Evolutionary conservation across 2,797 vertebrate genomes (phyloP), one percentile per base, ranked within the genome.

Genomic region (Chrysocyon brachyurus): DNA sequence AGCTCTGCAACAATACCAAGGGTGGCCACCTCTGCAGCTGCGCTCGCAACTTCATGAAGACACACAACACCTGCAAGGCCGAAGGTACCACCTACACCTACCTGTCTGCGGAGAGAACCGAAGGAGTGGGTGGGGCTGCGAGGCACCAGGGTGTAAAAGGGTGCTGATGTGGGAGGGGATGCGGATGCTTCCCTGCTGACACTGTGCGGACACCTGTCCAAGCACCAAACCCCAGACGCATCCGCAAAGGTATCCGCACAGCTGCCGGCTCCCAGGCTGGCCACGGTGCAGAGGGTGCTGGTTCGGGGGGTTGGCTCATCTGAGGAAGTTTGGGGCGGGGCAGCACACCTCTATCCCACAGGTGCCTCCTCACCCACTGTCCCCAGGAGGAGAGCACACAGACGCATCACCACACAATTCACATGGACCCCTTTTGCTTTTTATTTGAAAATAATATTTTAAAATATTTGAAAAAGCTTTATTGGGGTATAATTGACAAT

Each of bases 1-100:
- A 99, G 97, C 99, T 99, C 97, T 99, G 99, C 98, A 99, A 99
- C 98, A 99, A 99, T 99, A 99, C 99, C 6, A 99, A 99, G 98
- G 99, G 99, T 19, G 99, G 99, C 63, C 98, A 99, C 90, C 98
- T 99, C 97, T 99, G 99, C 98, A 99, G 99, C 98, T 99, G 99
- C 5, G 99, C 99, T 59, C 99, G 99, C 95, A 99, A 99, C 98
- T 99, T 99, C 98, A 99, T 99, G 98, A 99, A 99, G 98, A 99
- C 99, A 0, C 99, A 99, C 94, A 98, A 99, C 95, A 99, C 99
- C 97, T 99, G 99, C 99, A 99, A 99, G 97, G 99, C 99, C 0
- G 99, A 99, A 98, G 99, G 99, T 99, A 94, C 98, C 5, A 46
- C 40, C 40, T 46, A 46, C 6, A 46, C 40, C 40, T 46, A 46